Conservation (phyloP, 1,140 invertebrate species). For the Pogonus chalceus region DNA sequence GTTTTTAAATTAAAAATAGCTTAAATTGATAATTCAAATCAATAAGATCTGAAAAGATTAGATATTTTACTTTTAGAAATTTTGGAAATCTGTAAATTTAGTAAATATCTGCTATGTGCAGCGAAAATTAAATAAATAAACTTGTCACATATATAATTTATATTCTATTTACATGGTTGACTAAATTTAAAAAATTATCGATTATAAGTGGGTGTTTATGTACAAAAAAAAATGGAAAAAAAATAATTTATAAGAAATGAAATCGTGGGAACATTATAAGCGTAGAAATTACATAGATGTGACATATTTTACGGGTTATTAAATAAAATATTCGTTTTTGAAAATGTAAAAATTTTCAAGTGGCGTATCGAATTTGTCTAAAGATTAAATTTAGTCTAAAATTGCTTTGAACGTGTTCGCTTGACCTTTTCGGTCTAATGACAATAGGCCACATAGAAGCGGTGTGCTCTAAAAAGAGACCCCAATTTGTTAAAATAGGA, state of each 20-base stretch:
- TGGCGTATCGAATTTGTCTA: neutral
- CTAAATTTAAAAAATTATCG: neutral
- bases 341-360: neutral
- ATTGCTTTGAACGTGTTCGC: conserved; percentile 9
- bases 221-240: neutral
- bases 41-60: no score
- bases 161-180: no score
- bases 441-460: neutral
- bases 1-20: no score
- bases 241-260: no score
- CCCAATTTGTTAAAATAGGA: conserved; percentile 13
- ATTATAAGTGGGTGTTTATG: neutral
- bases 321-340: neutral
- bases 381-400: conserved; percentile 12
- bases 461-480: conserved; percentile 4
- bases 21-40: no score
- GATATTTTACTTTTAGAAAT: no score
- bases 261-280: neutral
- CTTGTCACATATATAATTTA: no score
- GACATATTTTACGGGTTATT: neutral
- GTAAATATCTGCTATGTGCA: no score
- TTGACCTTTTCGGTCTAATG: conserved; percentile 6
- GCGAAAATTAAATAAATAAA: no score
- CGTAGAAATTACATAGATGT: neutral
- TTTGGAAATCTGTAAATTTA: no score